Evolutionary conservation across 2,888 invertebrate species (phyloP).

Genomic region (Autographa gamma): DNA sequence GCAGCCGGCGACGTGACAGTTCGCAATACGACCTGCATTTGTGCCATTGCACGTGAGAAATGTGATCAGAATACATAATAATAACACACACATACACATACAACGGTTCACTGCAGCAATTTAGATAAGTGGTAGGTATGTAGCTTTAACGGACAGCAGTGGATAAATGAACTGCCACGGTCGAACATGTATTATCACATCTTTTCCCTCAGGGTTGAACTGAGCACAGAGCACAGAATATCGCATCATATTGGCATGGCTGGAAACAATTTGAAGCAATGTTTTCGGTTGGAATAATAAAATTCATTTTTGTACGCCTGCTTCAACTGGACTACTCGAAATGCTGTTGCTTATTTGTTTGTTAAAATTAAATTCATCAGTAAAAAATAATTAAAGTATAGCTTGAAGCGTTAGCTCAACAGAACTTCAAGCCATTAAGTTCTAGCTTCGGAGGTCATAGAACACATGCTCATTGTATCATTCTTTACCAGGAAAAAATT

Average conservation of each 20-base stretch:
- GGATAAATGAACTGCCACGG: conserved; percentile 51
- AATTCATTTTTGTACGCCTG: conserved; percentile 1
- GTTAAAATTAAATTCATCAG: neutral
- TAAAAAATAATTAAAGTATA: neutral
- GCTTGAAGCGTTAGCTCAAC: neutral
- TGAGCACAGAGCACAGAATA: conserved; percentile 17
- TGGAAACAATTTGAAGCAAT: conserved; percentile 12
- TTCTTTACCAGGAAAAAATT: conserved; percentile 49
- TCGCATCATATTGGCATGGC: conserved; percentile 8
- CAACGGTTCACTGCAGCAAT: conserved; percentile 61
- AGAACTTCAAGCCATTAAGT: neutral
- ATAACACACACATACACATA: conserved; percentile 65
- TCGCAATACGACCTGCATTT: conserved; percentile 64
- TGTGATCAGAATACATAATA: conserved; percentile 76
- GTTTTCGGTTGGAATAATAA: neutral
- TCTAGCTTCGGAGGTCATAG: neutral
- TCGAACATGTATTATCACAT: conserved; percentile 36
- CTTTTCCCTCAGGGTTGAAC: conserved; percentile 38
- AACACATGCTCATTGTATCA: neutral
- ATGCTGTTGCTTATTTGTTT: neutral
- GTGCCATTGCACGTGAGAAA: conserved; percentile 72
- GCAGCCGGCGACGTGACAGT: conserved; percentile 62
- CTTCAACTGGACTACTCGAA: neutral
- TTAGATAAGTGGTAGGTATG: conserved; percentile 60
- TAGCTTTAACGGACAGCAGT: conserved; percentile 47